A percentile compares a stretch with the other conserved stretches of the same genome.
Conservation (phyloP, 2,888 invertebrate genomes). For the Myopa testacea region DNA sequence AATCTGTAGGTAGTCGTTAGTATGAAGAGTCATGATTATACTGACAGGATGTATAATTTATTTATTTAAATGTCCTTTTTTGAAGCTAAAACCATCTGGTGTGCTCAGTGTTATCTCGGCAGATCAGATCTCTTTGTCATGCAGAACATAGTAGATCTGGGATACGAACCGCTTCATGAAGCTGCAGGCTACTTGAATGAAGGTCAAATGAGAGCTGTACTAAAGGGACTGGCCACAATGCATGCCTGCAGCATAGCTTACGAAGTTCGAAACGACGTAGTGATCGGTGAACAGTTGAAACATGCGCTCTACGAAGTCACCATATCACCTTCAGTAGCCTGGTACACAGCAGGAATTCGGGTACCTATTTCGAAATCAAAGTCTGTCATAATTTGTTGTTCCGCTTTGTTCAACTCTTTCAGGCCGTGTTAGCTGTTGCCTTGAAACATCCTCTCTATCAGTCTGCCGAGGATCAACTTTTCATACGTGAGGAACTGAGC, state of each 20-base stretch:
- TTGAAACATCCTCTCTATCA: slow-evolving; percentile 57
- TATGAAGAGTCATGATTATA: not conserved
- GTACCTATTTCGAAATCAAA: slow-evolving; percentile 43
- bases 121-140: slow-evolving; percentile 65
- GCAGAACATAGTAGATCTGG: slow-evolving; percentile 64
- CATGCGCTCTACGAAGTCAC: slow-evolving; percentile 55
- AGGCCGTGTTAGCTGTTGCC: slow-evolving; percentile 53
- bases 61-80: not conserved
- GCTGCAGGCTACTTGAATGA: slow-evolving; percentile 54
- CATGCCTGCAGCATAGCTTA: slow-evolving; percentile 67
- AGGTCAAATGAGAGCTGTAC: slow-evolving; percentile 59
- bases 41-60: not conserved
- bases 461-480: slow-evolving; percentile 49
- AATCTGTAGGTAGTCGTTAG: slow-evolving; percentile 52
- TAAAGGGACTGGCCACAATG: slow-evolving; percentile 64
- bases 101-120: slow-evolving; percentile 62
- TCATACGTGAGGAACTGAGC: slow-evolving; percentile 57
- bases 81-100: slow-evolving; percentile 56
- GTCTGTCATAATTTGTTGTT: not conserved
- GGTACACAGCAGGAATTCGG: slow-evolving; percentile 58
- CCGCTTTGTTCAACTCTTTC: not conserved
- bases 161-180: slow-evolving; percentile 51
- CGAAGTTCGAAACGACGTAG: slow-evolving; percentile 57
- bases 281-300: slow-evolving; percentile 54
- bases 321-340: slow-evolving; percentile 52